A percentile compares a stretch with the other conserved stretches of the same genome.
Conservation (phyloP, 2,113 vertebrate genomes). For the Blennius ocellaris region DNA sequence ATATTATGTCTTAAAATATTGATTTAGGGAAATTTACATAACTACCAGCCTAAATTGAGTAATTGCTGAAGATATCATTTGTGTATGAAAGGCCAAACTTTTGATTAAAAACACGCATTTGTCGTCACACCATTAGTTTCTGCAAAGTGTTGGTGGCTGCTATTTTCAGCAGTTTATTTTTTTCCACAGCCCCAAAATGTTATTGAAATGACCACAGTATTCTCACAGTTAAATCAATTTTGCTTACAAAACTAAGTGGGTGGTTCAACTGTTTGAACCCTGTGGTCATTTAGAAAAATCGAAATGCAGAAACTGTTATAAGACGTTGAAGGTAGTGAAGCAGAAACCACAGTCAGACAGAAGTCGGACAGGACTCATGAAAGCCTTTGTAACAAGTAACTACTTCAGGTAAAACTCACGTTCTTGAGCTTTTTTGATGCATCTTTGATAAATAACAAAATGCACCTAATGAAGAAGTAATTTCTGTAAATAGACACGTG, state of each 20-base stretch:
- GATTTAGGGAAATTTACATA: too few relatives aligned
- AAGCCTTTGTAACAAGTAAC: neutral
- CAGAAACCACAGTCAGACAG: conserved; percentile 7
- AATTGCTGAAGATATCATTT: too few relatives aligned
- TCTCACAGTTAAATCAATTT: too few relatives aligned
- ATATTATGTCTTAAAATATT: too few relatives aligned
- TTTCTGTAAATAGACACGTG: conserved; percentile 1
- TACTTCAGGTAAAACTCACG: neutral
- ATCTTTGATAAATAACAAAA: neutral
- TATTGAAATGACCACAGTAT: too few relatives aligned
- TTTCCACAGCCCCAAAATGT: too few relatives aligned
- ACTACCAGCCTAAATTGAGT: too few relatives aligned
- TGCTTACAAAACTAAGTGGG: neutral
- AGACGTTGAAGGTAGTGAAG: neutral
- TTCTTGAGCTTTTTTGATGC: neutral
- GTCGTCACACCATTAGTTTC: too few relatives aligned
- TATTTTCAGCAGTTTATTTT: too few relatives aligned
- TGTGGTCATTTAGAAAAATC: neutral
- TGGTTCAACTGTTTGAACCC: neutral
- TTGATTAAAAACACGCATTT: too few relatives aligned
- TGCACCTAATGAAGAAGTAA: conserved; percentile 16
- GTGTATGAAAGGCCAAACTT: too few relatives aligned
- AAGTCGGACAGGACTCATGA: conserved; percentile 31
- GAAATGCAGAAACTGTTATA: conserved; percentile 12
- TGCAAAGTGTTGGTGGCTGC: too few relatives aligned